These are phyloP conservation scores for Ophiodon elongatus DNA, from an alignment of 2,113 vertebrate species.

Conservation along the genomic window DNA sequence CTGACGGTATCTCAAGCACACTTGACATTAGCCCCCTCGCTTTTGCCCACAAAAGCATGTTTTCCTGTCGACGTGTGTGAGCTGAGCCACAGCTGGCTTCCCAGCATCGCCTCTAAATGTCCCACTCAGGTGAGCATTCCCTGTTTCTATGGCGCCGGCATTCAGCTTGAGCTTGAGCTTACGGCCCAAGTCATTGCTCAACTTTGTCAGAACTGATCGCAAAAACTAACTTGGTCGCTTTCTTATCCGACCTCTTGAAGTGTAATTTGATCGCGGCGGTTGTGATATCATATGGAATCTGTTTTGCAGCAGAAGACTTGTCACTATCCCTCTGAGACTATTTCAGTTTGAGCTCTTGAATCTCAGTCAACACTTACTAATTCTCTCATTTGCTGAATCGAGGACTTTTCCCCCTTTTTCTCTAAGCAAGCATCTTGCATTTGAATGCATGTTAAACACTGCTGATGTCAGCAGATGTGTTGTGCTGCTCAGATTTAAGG, in stretches of 20 bases:
- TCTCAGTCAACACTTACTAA: slow-evolving; percentile 8
- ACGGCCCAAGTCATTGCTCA: neutral
- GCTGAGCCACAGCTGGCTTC: neutral
- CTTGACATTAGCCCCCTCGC: neutral
- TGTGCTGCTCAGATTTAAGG: neutral
- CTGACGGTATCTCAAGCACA: neutral
- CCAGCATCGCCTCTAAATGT: slow-evolving; percentile 15
- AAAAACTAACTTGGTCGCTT: neutral
- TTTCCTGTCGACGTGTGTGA: neutral
- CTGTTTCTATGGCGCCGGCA: neutral
- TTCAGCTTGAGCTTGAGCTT: neutral
- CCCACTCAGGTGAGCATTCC: slow-evolving; percentile 47
- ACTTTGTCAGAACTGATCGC: neutral
- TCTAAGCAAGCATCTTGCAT: slow-evolving; percentile 37
- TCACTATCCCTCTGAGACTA: neutral
- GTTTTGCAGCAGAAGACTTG: slow-evolving; percentile 7
- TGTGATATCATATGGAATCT: neutral
- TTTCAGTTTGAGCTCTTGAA: slow-evolving; percentile 20
- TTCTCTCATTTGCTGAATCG: slow-evolving; percentile 43
- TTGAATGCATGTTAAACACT: slow-evolving; percentile 30
- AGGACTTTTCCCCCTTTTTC: slow-evolving; percentile 11
- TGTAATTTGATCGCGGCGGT: neutral
- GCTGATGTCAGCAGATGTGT: slow-evolving; percentile 40
- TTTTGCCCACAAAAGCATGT: neutral
- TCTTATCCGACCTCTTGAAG: no score